phyloP scores from a whole-genome alignment of 1,140 invertebrate species.

The Dinoponera quadriceps region DNA sequence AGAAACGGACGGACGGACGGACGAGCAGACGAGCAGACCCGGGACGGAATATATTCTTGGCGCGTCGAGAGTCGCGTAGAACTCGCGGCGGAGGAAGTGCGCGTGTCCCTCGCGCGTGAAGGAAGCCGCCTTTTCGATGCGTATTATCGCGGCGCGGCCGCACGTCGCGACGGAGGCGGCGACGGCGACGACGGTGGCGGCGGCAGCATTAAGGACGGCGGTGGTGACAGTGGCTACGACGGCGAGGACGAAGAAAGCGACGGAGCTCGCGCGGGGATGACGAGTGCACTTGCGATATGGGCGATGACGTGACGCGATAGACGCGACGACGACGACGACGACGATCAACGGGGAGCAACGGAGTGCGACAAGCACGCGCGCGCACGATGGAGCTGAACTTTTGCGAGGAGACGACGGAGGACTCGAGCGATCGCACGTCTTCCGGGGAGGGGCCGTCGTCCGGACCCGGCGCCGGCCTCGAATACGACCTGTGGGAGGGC shows the following conservation, averaged over 20 bases:
- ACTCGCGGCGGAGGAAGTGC: conserved; percentile 62
- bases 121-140: conserved; percentile 22
- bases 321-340: conserved; percentile 48
- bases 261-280: conserved; percentile 60
- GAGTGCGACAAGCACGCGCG: conserved; percentile 34
- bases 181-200: conserved; percentile 26
- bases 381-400: conserved; percentile 54
- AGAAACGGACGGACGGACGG: conserved; percentile 1
- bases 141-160: background rate
- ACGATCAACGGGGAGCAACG: conserved; percentile 45
- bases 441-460: conserved; percentile 67
- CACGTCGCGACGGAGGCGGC: conserved; percentile 10
- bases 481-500: conserved; percentile 94
- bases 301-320: conserved; percentile 70
- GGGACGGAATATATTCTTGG: conserved; percentile 67
- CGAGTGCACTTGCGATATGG: conserved; percentile 59
- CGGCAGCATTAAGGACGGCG: conserved; percentile 50
- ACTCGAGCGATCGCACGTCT: conserved; percentile 52
- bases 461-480: conserved; percentile 84
- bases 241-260: background rate
- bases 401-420: conserved; percentile 53
- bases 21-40: conserved; percentile 16
- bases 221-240: background rate
- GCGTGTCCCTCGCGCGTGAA: conserved; percentile 49
- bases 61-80: conserved; percentile 65